Evolutionary conservation across 2,797 vertebrate genomes (phyloP).

Genomic region (Atherinosoma microstoma): DNA sequence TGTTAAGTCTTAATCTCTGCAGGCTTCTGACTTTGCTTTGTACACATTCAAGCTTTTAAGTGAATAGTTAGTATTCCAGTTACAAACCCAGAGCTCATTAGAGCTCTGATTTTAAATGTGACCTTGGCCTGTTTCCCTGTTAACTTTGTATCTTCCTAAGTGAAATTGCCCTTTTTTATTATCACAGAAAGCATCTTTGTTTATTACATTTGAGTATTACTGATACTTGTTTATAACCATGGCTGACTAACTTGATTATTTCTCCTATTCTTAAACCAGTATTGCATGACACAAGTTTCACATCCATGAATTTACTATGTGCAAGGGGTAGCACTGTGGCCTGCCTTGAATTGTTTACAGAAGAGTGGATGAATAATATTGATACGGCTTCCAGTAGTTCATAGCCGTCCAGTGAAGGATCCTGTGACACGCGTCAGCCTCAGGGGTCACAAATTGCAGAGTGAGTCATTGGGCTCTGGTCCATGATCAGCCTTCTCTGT

Average conservation of each 20-base stretch:
- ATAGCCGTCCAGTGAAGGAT: conserved; percentile 19
- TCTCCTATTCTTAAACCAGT: background rate
- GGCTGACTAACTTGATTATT: background rate
- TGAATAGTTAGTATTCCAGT: conserved; percentile 39
- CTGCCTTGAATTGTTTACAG: background rate
- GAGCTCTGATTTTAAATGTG: conserved; percentile 39
- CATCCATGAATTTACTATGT: background rate
- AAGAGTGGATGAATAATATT: background rate
- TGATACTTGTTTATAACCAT: background rate
- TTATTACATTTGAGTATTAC: conserved; percentile 16
- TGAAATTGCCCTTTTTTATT: conserved; percentile 15
- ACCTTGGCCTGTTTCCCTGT: conserved; percentile 37
- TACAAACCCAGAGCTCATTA: too few species aligned
- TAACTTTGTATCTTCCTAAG: conserved; percentile 8
- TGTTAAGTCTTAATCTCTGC: conserved; percentile 29
- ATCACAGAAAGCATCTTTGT: conserved; percentile 36
- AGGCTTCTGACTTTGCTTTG: conserved; percentile 8
- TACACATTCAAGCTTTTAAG: conserved; percentile 7
- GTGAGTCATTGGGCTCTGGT: conserved; percentile 55
- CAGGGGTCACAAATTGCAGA: conserved; percentile 46
- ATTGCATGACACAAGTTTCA: background rate
- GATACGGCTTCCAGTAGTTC: background rate
- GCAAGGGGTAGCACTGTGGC: background rate
- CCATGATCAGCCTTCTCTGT: conserved; percentile 45
- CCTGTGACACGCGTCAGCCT: conserved; percentile 41